Evolutionary conservation across 1,140 invertebrate genomes (phyloP).

Genomic region (Panonychus citri): DNA sequence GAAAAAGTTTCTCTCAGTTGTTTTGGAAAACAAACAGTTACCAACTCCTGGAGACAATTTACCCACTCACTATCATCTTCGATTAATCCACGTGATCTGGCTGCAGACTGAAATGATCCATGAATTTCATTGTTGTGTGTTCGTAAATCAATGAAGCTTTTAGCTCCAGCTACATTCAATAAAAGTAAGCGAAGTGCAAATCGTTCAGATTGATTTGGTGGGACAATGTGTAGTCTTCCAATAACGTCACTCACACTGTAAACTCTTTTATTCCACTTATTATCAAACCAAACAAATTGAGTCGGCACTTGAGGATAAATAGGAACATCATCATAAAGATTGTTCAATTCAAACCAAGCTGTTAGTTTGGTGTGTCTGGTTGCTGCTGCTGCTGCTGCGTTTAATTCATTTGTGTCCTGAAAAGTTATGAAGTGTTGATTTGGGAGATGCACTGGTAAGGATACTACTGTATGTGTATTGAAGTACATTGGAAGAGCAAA

Average conservation of each 20-base stretch:
- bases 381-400: not conserved
- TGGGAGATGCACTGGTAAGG: constrained; percentile 26
- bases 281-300: not conserved
- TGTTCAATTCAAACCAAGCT: constrained; percentile 3
- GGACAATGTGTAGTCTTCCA: not conserved
- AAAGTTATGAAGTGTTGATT: constrained; percentile 22
- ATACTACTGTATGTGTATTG: constrained; percentile 21
- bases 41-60: not conserved
- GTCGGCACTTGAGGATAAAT: not conserved
- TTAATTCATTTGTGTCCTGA: not conserved
- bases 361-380: constrained; percentile 3
- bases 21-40: too few species aligned
- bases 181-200: not conserved
- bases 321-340: not conserved
- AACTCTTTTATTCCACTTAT: not conserved
- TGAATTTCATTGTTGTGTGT: not conserved
- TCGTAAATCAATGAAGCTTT: not conserved
- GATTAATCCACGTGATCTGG: not conserved
- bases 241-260: not conserved
- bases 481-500: constrained; percentile 14
- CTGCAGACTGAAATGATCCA: not conserved
- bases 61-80: not conserved
- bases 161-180: not conserved
- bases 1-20: not conserved
- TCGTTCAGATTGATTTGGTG: not conserved